A percentile compares a stretch with the other conserved stretches of the same genome.
Evolutionary conservation across 2,113 vertebrate genomes (phyloP).

Genomic region (Colaptes auratus): DNA sequence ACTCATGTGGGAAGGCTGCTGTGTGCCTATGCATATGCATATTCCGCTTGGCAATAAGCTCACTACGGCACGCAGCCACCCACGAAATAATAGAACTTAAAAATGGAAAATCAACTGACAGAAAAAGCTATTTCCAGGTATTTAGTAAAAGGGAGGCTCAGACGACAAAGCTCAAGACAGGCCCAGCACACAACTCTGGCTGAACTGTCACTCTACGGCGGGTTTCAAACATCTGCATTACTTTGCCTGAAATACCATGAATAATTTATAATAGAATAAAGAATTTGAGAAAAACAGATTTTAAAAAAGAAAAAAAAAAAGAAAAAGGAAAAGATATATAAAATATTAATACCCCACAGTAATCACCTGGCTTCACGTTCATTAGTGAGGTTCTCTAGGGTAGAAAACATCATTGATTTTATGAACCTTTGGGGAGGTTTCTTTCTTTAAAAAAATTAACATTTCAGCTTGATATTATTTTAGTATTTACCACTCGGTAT

Average conservation of each 20-base stretch:
- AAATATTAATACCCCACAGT: conserved; percentile 33
- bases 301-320: background rate
- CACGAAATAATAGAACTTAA: conserved; percentile 74
- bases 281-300: conserved; percentile 61
- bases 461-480: conserved; percentile 84
- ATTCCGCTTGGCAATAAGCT: conserved; percentile 64
- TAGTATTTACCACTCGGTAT: conserved; percentile 83
- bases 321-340: background rate
- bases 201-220: conserved; percentile 71
- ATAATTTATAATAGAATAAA: conserved; percentile 68
- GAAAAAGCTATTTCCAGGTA: conserved; percentile 69
- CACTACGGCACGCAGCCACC: conserved; percentile 58
- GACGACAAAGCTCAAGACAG: conserved; percentile 50
- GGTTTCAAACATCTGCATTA: conserved; percentile 78
- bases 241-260: conserved; percentile 73
- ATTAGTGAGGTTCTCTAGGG: background rate
- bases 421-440: conserved; percentile 69
- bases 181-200: conserved; percentile 42
- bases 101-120: conserved; percentile 73
- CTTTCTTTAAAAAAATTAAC: conserved; percentile 72
- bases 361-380: conserved; percentile 45
- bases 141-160: conserved; percentile 65
- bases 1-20: conserved; percentile 69
- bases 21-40: conserved; percentile 72
- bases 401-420: conserved; percentile 74